These are phyloP conservation scores for Aphidoletes aphidimyza DNA, from an alignment of 2,888 invertebrate species.

Conservation along the genomic window DNA sequence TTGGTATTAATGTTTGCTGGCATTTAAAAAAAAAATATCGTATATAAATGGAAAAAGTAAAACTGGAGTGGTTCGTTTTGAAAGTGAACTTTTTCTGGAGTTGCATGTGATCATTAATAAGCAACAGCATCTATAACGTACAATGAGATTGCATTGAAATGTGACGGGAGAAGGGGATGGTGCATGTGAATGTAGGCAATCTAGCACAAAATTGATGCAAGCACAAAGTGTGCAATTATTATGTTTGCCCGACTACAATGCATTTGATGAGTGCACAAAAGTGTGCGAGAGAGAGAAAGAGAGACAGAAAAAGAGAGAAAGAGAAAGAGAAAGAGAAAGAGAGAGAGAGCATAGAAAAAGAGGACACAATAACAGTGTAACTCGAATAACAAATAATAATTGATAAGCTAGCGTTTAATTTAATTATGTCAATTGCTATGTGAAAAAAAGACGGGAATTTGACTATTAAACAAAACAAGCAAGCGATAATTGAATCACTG, in stretches of 20 bases:
- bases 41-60: background rate
- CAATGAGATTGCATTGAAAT: background rate
- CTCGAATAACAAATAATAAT: constrained; percentile 9
- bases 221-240: too few species aligned
- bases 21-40: background rate
- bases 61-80: background rate
- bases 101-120: constrained; percentile 26
- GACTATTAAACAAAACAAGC: background rate
- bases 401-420: constrained; percentile 43
- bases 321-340: background rate
- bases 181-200: background rate
- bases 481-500: constrained; percentile 25
- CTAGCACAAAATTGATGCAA: too few species aligned
- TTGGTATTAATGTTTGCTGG: background rate
- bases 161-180: background rate
- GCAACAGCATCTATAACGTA: background rate
- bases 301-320: background rate
- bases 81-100: background rate
- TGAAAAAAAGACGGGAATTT: background rate
- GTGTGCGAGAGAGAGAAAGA: too few species aligned
- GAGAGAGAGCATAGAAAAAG: background rate
- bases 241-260: too few species aligned
- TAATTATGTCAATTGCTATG: constrained; percentile 26
- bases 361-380: background rate
- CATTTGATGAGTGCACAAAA: too few species aligned